Evolutionary conservation across 2,888 invertebrate species (phyloP), one percentile per base, ranked within the genome.

Genomic region (Mechanitis mazaeus): DNA sequence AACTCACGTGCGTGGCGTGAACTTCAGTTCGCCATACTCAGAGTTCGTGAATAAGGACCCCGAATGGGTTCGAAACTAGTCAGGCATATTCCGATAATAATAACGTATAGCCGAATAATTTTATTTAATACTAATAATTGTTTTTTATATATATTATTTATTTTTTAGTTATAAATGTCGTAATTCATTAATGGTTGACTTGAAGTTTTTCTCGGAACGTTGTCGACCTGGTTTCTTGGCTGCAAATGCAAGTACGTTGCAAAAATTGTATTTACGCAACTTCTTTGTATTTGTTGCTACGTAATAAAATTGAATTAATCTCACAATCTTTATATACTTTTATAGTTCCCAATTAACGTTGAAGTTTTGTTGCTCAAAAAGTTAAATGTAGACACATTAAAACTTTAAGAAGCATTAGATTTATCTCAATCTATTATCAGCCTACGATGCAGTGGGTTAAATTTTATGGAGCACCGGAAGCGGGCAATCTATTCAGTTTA

Each of bases 161-260:
- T 28, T 20, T 55, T 31, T 55, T 50, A 31, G 11, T 20, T 33
- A 11, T 54, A 54, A 55, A 55, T 60, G 59, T 66, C 55, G 64
- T 56, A 60, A 62, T 59, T 61, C 54, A 61, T 61, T 55, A 58
- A 57, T 55, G 6, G 42, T 9, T 56, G 46, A 56, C 46, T 56
- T 56, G 54, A 56, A 56, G 45, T 58, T 61, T 58, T 66, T 66
- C 62, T 66, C 55, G 38, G 61, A 62, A 66, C 60, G 62, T 55
- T 28, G 58, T 38, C 57, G 64, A 60, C 61, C 61, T 61, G 64
- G 58, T 64, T 58, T 64, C 64, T 55, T 60, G 58, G 56, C 62
- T 60, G 54, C 54, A 55, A 60, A 60, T 60, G 45, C 42, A 56
- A 54, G 33, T 50, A 58, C 6, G 47, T 42, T 55, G 42, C 47